Evolutionary conservation across 1,140 invertebrate genomes (phyloP).

Genomic region (Bombus fervidus): DNA sequence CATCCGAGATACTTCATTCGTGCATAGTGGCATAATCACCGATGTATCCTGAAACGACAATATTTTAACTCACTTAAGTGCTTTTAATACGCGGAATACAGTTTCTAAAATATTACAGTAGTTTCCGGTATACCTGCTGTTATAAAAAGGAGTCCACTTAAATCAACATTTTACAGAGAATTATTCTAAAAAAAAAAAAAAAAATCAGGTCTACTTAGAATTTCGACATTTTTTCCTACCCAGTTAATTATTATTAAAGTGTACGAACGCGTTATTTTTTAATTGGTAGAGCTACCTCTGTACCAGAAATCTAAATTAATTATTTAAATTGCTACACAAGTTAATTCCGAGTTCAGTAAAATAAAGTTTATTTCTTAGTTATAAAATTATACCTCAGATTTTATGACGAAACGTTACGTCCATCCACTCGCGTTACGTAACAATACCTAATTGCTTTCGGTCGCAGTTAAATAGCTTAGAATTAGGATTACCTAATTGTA

Average conservation of each 20-base stretch:
- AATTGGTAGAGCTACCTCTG: neutral
- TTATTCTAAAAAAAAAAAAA: too few relatives aligned
- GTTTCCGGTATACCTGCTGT: neutral
- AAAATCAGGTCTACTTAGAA: too few relatives aligned
- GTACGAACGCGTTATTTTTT: neutral
- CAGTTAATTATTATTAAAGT: neutral
- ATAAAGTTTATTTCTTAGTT: neutral
- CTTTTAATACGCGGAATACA: neutral
- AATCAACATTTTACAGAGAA: neutral
- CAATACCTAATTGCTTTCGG: neutral
- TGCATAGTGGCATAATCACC: neutral
- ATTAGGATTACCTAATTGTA: neutral
- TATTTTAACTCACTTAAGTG: conserved; percentile 1
- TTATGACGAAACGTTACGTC: neutral
- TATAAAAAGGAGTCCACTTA: neutral
- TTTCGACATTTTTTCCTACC: too few relatives aligned
- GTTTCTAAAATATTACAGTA: neutral
- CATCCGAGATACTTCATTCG: neutral
- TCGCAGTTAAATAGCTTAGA: neutral
- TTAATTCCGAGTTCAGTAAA: neutral
- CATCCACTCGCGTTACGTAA: neutral
- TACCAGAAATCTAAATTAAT: neutral
- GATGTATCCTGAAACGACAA: neutral
- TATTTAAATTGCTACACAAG: neutral
- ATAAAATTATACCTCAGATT: neutral